Evolutionary conservation across 2,888 invertebrate species (phyloP).

Genomic region (Patella caerulea): DNA sequence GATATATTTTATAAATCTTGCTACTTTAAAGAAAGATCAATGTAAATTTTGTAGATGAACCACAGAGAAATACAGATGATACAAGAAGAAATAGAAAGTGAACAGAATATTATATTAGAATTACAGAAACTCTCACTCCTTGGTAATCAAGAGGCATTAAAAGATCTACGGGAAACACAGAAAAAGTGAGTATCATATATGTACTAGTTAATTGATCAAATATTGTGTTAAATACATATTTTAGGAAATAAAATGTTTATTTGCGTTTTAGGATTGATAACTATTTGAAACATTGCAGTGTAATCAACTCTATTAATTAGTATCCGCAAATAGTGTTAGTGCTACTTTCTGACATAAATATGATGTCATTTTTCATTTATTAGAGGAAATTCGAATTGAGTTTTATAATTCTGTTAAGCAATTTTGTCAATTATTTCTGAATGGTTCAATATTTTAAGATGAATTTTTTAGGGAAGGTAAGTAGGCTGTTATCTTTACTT

Average conservation of each 20-base stretch:
- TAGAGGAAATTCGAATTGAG: too few species aligned
- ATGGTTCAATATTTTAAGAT: neutral
- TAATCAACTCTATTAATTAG: too few species aligned
- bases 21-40: neutral
- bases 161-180: slow-evolving; percentile 32
- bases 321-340: too few species aligned
- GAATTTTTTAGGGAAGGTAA: too few species aligned
- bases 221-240: neutral
- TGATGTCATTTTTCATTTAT: too few species aligned
- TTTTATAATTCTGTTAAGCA: neutral
- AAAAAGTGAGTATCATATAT: slow-evolving; percentile 31
- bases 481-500: too few species aligned
- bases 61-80: slow-evolving; percentile 42
- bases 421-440: neutral
- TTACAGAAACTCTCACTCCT: slow-evolving; percentile 33
- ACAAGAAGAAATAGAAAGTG: slow-evolving; percentile 39
- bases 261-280: neutral
- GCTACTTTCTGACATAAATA: too few species aligned
- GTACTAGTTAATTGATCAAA: neutral
- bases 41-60: slow-evolving; percentile 33
- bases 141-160: slow-evolving; percentile 35
- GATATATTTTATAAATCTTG: too few species aligned
- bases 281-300: neutral
- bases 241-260: neutral
- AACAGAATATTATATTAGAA: slow-evolving; percentile 38